A percentile compares a stretch with the other conserved stretches of the same genome.
Evolutionary conservation across 2,888 invertebrate genomes (phyloP).

Genomic region (Cataglyphis rosenhaueri): DNA sequence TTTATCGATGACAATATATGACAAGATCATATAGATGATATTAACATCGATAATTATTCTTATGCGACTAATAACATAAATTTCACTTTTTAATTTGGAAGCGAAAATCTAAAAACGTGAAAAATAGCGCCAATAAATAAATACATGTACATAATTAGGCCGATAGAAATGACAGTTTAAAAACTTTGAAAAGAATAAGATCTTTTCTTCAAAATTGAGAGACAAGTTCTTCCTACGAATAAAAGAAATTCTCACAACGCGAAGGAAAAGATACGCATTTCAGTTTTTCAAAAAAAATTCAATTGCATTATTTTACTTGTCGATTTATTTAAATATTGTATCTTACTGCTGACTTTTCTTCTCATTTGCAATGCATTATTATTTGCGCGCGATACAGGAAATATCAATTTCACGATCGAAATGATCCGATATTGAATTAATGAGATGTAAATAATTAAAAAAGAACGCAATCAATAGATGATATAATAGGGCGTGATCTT

Average conservation of each 20-base stretch:
- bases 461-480: not conserved
- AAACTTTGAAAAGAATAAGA: not conserved
- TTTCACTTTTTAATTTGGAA: constrained; percentile 13
- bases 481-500: constrained; percentile 11
- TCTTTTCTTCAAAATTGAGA: not conserved
- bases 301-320: not conserved
- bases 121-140: not conserved
- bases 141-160: constrained; percentile 1
- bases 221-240: not conserved
- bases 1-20: constrained; percentile 16
- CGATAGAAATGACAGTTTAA: not conserved
- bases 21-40: not conserved
- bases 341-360: not conserved
- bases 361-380: not conserved
- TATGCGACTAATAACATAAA: not conserved
- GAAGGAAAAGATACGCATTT: not conserved
- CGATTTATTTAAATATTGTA: not conserved
- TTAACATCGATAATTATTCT: constrained; percentile 13
- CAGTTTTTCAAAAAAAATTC: not conserved
- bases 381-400: not conserved
- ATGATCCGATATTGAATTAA: not conserved
- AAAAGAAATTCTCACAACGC: not conserved
- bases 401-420: not conserved
- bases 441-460: not conserved
- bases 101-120: not conserved